Conservation (phyloP, 1,140 invertebrate species). For the Battus philenor region DNA sequence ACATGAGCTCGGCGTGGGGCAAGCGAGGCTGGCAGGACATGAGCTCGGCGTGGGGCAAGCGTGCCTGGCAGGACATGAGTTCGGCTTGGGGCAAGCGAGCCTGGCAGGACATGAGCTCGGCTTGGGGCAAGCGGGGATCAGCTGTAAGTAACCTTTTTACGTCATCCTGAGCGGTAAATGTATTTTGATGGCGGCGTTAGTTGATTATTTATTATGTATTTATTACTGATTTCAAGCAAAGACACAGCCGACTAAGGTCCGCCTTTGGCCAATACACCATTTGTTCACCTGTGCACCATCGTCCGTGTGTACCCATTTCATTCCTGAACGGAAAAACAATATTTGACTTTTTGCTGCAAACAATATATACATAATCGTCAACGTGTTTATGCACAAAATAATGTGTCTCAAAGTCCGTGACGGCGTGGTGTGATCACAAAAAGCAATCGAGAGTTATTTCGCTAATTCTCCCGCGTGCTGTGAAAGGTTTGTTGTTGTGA, state of each 20-base stretch:
- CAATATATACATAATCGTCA: no score
- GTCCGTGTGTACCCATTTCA: no score
- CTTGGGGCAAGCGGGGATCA: slow-evolving; percentile 79
- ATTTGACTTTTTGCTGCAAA: no score
- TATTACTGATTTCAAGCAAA: neutral
- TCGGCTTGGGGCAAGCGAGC: slow-evolving; percentile 77
- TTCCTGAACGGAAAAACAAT: no score
- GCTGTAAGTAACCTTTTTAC: neutral
- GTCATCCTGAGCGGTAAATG: neutral
- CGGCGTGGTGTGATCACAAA: no score
- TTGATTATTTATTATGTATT: neutral
- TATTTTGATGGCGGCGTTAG: neutral
- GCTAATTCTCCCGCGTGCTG: no score
- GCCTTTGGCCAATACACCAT: no score
- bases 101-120: slow-evolving; percentile 63
- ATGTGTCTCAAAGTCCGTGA: no score
- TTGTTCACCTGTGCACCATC: no score
- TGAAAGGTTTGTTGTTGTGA: no score
- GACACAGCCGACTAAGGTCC: neutral
- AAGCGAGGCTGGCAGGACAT: slow-evolving; percentile 64
- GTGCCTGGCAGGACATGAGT: slow-evolving; percentile 77
- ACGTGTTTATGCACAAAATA: no score
- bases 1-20: slow-evolving; percentile 78
- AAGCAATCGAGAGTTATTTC: no score
- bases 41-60: slow-evolving; percentile 72